Evolutionary conservation across 1,140 invertebrate species (phyloP).

Genomic region (Metaphire vulgaris): DNA sequence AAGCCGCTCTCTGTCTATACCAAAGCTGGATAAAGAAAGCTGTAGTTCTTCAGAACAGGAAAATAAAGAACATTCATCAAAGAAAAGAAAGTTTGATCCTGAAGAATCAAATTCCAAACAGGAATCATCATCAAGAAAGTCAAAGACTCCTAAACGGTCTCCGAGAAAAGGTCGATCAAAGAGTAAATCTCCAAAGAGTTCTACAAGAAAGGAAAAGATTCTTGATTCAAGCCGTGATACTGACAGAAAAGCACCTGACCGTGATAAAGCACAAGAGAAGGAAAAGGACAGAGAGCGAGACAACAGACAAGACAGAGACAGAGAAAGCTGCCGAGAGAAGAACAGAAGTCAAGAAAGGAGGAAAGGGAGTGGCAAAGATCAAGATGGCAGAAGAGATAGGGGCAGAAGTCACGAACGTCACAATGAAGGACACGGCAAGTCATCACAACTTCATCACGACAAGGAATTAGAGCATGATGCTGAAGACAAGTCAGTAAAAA

Average conservation of each 20-base stretch:
- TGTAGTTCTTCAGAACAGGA: no score
- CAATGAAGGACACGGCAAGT: background rate
- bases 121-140: constrained; percentile 19
- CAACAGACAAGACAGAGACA: background rate
- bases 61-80: constrained; percentile 16
- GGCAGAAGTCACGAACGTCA: constrained; percentile 8
- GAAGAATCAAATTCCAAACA: constrained; percentile 7
- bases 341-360: no score
- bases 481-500: constrained; percentile 32
- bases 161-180: constrained; percentile 1
- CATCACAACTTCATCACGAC: background rate
- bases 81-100: constrained; percentile 14
- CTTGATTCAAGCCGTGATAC: constrained; percentile 6
- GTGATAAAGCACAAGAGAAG: constrained; percentile 7
- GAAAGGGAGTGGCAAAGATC: background rate
- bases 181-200: constrained; percentile 10
- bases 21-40: constrained; percentile 37
- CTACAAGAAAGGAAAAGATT: constrained; percentile 9
- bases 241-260: background rate
- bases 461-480: constrained; percentile 10
- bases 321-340: background rate
- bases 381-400: constrained; percentile 4
- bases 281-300: constrained; percentile 11
- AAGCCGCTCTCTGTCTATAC: constrained; percentile 35
- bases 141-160: background rate